Percentiles rank a stretch among this genome's conserved stretches.
phyloP scores from a whole-genome alignment of 1,140 invertebrate species.

The Meloidogyne floridensis region DNA sequence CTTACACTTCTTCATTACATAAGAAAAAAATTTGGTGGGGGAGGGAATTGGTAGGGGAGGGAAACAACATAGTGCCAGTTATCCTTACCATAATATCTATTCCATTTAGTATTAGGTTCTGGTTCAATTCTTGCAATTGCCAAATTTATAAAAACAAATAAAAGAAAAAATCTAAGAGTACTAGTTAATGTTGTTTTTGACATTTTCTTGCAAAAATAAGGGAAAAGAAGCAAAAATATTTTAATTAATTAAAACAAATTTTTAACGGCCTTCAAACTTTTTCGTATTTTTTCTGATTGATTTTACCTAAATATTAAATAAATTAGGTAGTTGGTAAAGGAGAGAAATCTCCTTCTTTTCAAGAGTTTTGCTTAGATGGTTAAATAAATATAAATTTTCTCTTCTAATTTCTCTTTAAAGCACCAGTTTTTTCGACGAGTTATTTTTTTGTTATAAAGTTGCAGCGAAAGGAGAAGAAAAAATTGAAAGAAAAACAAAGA shows the following conservation, averaged over 20 bases:
- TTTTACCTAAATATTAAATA: not conserved
- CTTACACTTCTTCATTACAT: no score
- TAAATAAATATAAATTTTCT: no score
- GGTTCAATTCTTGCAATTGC: slow-evolving; percentile 9
- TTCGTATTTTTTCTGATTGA: not conserved
- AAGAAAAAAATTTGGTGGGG: no score
- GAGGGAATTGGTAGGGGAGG: no score
- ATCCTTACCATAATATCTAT: not conserved
- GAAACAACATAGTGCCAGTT: no score
- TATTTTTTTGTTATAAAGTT: not conserved
- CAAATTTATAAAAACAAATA: slow-evolving; percentile 1
- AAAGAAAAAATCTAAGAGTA: not conserved
- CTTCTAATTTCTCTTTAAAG: not conserved
- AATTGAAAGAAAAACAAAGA: not conserved
- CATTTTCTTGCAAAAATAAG: not conserved
- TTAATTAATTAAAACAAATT: not conserved
- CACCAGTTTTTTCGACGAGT: not conserved
- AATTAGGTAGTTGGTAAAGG: no score
- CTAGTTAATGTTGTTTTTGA: no score
- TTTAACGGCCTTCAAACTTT: not conserved
- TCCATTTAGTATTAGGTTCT: slow-evolving; percentile 27
- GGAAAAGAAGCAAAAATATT: not conserved
- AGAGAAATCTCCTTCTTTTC: no score
- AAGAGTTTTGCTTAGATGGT: no score
- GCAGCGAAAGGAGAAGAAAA: not conserved